These are phyloP conservation scores for Typhlichthys subterraneus DNA, from an alignment of 2,797 vertebrate genomes.

Conservation along the genomic window DNA sequence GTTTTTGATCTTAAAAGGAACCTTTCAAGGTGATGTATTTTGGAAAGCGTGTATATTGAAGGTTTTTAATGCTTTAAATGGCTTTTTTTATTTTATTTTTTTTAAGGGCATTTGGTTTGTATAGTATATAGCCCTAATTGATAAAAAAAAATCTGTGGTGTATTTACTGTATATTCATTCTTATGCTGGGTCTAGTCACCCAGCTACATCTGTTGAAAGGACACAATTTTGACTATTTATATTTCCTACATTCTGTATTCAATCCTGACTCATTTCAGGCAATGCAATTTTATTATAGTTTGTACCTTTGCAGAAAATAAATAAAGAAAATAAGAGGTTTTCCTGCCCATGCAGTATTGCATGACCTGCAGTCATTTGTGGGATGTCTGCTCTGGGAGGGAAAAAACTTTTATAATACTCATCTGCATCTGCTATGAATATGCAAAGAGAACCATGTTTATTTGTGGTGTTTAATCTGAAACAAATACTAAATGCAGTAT, in stretches of 20 bases:
- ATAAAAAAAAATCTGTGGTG: conserved; percentile 43
- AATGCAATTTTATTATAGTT: conserved; percentile 75
- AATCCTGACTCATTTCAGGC: conserved; percentile 71
- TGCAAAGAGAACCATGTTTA: too few species aligned
- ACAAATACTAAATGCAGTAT: too few species aligned
- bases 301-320: conserved; percentile 76
- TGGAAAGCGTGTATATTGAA: conserved; percentile 47
- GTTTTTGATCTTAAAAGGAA: conserved; percentile 32
- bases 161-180: conserved; percentile 47
- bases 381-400: not conserved
- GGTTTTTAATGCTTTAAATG: conserved; percentile 63
- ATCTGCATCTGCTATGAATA: too few species aligned
- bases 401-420: not conserved
- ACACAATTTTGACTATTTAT: conserved; percentile 78
- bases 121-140: conserved; percentile 35
- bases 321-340: conserved; percentile 68
- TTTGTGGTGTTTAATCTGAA: too few species aligned
- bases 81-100: conserved; percentile 22
- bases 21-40: conserved; percentile 44
- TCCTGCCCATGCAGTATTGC: conserved; percentile 18
- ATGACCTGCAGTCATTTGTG: not conserved
- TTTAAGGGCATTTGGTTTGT: conserved; percentile 51
- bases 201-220: conserved; percentile 49
- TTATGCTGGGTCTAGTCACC: conserved; percentile 18
- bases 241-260: conserved; percentile 75